Evolutionary conservation across 1,140 invertebrate genomes (phyloP), one percentile per base, ranked within the genome.

Genomic region (Paraescarpia echinospica): DNA sequence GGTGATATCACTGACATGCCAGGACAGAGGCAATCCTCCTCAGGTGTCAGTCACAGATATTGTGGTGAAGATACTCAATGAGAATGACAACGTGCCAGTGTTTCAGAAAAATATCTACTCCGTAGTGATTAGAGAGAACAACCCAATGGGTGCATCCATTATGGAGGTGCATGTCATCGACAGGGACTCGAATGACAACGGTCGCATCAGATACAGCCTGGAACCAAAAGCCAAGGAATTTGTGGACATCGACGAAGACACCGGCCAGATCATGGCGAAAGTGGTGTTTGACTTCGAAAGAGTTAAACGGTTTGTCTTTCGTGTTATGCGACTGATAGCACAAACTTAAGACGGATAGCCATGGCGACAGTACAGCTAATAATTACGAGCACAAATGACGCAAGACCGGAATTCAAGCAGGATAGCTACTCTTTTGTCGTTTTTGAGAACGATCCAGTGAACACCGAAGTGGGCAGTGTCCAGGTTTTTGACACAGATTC

Each of bases 171-270:
- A 97, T 33, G 99, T 98, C 0, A 97, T 97, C 90, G 99, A n/a
- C n/a, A n/a, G n/a, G n/a, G n/a, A n/a, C n/a, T n/a, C n/a, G n/a
- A n/a, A n/a, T n/a, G n/a, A n/a, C 94, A 99, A 99, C 96, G 98
- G 98, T 31, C 98, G 98, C 96, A 97, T 99, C 94, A 98, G 98
- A 0, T 99, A 99, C 96, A 98, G 98, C 27, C 92, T 93, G 35
- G 51, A 14, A 22, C 9, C 48, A 27, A 34, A 34, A 27, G 92
- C 92, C 4, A 77, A 41, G 59, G 93, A 93, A 59, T 18, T 35
- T 8, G n/a, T 92, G 33, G 34, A 34, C 33, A 89, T 89, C 31
- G 89, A 93, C 27, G 33, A 48, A 33, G 92, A 27, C n/a, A 93
- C 92, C 1, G 93, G 93, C 31, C 27, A 77, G 1, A 48, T 93